Percentiles rank a stretch among this genome's conserved stretches.
phyloP scores from a whole-genome alignment of 2,797 vertebrate genomes.

The Coregonus ussuriensis region DNA sequence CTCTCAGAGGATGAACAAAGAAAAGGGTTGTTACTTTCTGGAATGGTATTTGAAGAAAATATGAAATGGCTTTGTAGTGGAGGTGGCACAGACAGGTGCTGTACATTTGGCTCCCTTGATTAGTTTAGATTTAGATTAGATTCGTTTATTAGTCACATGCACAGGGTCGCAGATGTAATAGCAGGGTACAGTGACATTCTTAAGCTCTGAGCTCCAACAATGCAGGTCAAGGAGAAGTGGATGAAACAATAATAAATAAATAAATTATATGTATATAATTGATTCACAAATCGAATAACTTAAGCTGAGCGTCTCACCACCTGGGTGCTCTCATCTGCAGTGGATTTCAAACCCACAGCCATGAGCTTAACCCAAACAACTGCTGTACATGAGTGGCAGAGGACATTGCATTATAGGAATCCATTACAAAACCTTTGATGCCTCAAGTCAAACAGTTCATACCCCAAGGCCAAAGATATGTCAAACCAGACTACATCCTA shows the following conservation, averaged over 20 bases:
- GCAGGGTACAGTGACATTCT: too few relatives aligned
- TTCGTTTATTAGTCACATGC: too few relatives aligned
- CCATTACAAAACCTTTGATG: not conserved
- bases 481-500: not conserved
- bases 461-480: not conserved
- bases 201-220: too few relatives aligned
- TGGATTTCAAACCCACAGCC: not conserved
- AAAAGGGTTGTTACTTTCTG: not conserved
- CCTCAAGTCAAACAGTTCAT: not conserved
- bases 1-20: conserved; percentile 6
- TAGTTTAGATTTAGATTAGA: not conserved
- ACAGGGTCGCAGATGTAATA: too few relatives aligned
- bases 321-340: not conserved
- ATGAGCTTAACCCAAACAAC: not conserved
- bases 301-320: not conserved
- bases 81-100: not conserved
- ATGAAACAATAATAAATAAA: too few relatives aligned
- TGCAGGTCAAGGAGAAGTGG: too few relatives aligned
- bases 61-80: not conserved
- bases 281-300: not conserved
- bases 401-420: not conserved
- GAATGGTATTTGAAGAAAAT: not conserved
- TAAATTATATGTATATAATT: not conserved
- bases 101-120: not conserved
- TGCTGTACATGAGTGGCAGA: not conserved